These are phyloP conservation scores for Sialia sialis DNA, from an alignment of 2,113 vertebrate species.

Conservation along the genomic window DNA sequence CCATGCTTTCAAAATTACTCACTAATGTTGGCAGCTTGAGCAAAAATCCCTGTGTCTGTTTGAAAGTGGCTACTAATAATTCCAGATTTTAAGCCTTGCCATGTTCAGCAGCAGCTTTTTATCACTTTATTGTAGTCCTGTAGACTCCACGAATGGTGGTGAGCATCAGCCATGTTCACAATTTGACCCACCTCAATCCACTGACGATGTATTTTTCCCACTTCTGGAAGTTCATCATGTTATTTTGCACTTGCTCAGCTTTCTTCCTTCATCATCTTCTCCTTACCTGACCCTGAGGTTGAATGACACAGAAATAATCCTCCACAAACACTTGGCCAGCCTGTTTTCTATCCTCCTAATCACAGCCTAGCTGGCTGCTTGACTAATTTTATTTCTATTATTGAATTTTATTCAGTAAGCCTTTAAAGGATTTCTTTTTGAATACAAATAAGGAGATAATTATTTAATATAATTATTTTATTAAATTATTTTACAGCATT, in stretches of 20 bases:
- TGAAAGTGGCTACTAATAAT: not conserved
- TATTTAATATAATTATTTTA: constrained; percentile 5
- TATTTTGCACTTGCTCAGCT: not conserved
- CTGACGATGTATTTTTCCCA: not conserved
- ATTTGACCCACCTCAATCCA: not conserved
- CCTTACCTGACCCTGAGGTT: not conserved
- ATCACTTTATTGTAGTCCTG: not conserved
- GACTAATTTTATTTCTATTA: not conserved
- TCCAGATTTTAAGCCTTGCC: not conserved
- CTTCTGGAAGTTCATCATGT: not conserved
- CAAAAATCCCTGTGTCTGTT: not conserved
- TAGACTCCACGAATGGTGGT: not conserved
- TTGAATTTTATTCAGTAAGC: not conserved
- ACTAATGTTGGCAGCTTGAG: not conserved
- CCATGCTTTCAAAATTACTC: constrained; percentile 18
- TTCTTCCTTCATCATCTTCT: not conserved
- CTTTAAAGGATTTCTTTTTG: constrained; percentile 3
- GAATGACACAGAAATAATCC: not conserved
- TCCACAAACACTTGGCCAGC: not conserved
- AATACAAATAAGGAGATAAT: not conserved
- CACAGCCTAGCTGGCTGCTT: not conserved
- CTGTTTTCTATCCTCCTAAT: not conserved
- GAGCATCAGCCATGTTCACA: not conserved
- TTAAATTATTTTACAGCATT: not conserved
- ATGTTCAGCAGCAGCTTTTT: not conserved